phyloP scores from a whole-genome alignment of 1,140 invertebrate genomes.

The Euglossa dilemma region DNA sequence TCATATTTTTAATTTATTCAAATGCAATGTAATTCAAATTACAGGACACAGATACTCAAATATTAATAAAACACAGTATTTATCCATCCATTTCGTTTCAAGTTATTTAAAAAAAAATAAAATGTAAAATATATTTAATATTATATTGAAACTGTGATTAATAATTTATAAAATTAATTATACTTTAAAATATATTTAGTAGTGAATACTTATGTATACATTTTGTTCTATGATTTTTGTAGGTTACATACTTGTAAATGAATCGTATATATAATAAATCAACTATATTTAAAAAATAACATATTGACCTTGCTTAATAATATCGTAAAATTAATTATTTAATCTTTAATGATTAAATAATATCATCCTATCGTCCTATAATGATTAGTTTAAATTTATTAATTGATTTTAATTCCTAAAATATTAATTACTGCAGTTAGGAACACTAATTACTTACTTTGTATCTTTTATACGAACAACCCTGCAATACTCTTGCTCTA shows the following conservation, averaged over 20 bases:
- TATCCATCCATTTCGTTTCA: not conserved
- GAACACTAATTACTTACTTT: slow-evolving; percentile 11
- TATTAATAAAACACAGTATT: not conserved
- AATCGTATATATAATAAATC: slow-evolving; percentile 5
- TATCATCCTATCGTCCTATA: not conserved
- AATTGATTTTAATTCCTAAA: not conserved
- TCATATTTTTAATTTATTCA: not conserved
- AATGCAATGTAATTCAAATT: not conserved
- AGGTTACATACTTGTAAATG: slow-evolving; percentile 15
- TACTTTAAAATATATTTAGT: not conserved
- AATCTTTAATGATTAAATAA: not conserved
- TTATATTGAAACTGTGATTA: not conserved
- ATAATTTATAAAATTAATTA: not conserved
- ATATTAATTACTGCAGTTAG: not conserved
- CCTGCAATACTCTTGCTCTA: fast-evolving
- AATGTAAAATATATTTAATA: not conserved
- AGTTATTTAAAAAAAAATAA: no score
- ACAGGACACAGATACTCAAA: not conserved
- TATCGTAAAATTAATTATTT: not conserved
- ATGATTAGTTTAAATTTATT: not conserved
- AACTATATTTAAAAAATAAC: not conserved
- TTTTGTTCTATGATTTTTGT: not conserved
- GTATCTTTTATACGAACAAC: not conserved
- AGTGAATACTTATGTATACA: not conserved
- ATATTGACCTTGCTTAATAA: slow-evolving; percentile 9